Evolutionary conservation across 2,113 vertebrate species (phyloP).

Genomic region (Corydoras maculifer): DNA sequence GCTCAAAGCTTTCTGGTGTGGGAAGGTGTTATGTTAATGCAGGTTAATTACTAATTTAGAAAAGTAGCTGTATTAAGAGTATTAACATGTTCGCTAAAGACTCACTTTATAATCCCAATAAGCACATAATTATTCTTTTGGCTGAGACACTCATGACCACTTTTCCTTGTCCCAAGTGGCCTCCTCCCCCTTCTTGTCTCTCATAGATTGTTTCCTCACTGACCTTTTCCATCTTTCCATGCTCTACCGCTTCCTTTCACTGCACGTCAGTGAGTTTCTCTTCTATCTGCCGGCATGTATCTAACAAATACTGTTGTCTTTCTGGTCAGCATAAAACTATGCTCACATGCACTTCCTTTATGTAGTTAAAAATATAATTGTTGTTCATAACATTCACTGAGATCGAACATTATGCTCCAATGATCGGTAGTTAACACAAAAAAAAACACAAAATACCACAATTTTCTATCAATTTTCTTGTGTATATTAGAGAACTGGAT

Average conservation of each 20-base stretch:
- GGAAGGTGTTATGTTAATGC: constrained; percentile 54
- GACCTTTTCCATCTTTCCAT: constrained; percentile 29
- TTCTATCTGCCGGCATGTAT: constrained; percentile 8
- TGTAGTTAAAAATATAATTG: no score
- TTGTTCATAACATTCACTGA: no score
- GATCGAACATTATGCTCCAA: no score
- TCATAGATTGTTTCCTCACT: constrained; percentile 36
- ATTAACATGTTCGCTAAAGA: constrained; percentile 56
- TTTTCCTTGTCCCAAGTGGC: constrained; percentile 15
- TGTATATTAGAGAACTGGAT: not conserved
- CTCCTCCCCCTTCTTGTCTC: not conserved
- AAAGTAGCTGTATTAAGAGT: constrained; percentile 55
- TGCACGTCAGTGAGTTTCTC: constrained; percentile 1
- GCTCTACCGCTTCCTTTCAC: constrained; percentile 21
- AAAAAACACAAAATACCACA: not conserved
- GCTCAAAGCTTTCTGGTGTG: constrained; percentile 46
- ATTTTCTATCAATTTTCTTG: not conserved
- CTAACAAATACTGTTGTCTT: not conserved
- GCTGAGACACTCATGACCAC: constrained; percentile 50
- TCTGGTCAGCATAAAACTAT: not conserved
- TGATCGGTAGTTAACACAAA: not conserved
- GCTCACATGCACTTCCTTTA: not conserved
- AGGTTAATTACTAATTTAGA: constrained; percentile 60
- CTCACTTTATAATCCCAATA: constrained; percentile 63
- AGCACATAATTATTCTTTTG: constrained; percentile 49